These are phyloP conservation scores for Stomorhina lunata DNA, from an alignment of 2,888 invertebrate genomes.

Conservation along the genomic window DNA sequence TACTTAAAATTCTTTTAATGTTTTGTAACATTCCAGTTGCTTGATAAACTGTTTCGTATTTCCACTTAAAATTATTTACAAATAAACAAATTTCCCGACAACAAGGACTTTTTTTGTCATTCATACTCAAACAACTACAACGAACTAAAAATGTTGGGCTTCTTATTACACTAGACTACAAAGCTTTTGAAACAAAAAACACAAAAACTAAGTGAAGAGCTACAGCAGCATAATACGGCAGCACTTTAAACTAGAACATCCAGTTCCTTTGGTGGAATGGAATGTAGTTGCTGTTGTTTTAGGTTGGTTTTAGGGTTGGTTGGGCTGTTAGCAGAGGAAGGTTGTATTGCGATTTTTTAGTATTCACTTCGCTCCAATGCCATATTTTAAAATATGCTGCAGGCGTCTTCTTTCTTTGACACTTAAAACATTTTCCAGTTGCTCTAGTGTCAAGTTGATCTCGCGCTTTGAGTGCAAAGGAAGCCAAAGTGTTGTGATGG, in stretches of 20 bases:
- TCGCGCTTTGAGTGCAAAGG: slow-evolving; percentile 79
- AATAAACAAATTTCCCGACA: slow-evolving; percentile 7
- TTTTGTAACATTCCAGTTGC: slow-evolving; percentile 37
- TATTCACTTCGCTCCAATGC: slow-evolving; percentile 45
- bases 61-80: slow-evolving; percentile 55
- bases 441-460: slow-evolving; percentile 78
- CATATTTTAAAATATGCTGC: slow-evolving; percentile 74
- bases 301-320: neutral
- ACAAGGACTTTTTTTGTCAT: slow-evolving; percentile 12
- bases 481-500: slow-evolving; percentile 79
- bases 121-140: neutral
- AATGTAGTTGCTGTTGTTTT: neutral
- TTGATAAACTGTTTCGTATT: slow-evolving; percentile 50
- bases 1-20: slow-evolving; percentile 33
- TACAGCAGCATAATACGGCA: neutral
- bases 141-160: slow-evolving; percentile 8
- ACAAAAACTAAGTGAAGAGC: neutral
- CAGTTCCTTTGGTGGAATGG: slow-evolving; percentile 36
- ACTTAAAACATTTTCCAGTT: slow-evolving; percentile 78
- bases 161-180: slow-evolving; percentile 50
- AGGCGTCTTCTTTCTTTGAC: slow-evolving; percentile 78
- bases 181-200: too few species aligned
- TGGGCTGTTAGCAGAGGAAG: neutral
- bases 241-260: slow-evolving; percentile 27
- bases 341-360: neutral